Base-by-base conservation (phyloP, 2,888 invertebrate species). In the Gastrophysa polygoni region DNA sequence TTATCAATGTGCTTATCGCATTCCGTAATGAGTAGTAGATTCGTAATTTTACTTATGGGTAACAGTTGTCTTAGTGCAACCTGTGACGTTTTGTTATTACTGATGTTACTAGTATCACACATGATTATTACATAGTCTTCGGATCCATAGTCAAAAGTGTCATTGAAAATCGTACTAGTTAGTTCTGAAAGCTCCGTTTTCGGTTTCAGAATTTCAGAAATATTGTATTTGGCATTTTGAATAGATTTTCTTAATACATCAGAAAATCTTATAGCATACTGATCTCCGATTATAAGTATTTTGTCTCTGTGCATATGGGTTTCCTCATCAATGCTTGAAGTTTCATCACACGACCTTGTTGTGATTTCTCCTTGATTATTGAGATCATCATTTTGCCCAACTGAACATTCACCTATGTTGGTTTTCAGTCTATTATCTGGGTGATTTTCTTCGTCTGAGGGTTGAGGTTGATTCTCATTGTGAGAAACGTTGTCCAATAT, bases 211-310 rank as follows among this genome's bases (percentile, higher is more conserved):
- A 46, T 46, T 46, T 46, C 46, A 46, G 14, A 11, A 46, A 18
- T 46, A 17, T 46, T 46, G 46, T 46, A 46, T 46, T 46, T 46
- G 18, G 46, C 46, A 18, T 46, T 46, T 11, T 14, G 14, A 38
- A 38, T 38, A 18, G 7, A 46, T 46, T 46, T 46, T 17, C 18
- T 46, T 17, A 17, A 46, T 11, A 46, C 46, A 20, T 46, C 46
- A 17, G 46, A 18, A 46, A 46, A 46, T 17, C 46, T 46, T 14
- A 46, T 46, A 17, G 46, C 46, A 6, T 46, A 46, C 17, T 46
- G 46, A 46, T 46, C 46, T 18, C 46, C 46, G 46, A 46, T 46
- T 46, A 46, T 46, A 46, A 46, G 46, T 46, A 46, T 46, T 46
- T 46, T 46, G 17, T 46, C 18, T 17, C 46, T 46, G 18, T 46